phyloP scores from a whole-genome alignment of 2,797 vertebrate species.

The Sebastes iracundus region DNA sequence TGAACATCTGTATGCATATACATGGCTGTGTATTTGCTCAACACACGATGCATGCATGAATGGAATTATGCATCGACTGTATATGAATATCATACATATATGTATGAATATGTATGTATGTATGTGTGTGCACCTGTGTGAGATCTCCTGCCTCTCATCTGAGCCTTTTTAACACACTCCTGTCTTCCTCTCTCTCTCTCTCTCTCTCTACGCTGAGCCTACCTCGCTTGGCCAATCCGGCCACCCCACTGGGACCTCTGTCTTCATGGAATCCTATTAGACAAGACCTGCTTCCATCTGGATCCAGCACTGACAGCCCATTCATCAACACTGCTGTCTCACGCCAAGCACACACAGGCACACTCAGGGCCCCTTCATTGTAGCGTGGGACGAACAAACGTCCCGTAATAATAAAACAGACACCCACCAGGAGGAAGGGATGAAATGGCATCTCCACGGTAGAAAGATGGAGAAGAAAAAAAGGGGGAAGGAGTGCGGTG shows the following conservation, averaged over 20 bases:
- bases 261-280: constrained; percentile 58
- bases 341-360: constrained; percentile 20
- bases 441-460: constrained; percentile 15
- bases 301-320: constrained; percentile 57
- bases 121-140: background rate
- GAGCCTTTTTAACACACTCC: background rate
- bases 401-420: constrained; percentile 53
- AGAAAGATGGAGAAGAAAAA: background rate
- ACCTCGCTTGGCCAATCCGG: background rate
- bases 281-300: constrained; percentile 53
- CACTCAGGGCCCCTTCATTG: constrained; percentile 19
- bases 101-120: background rate
- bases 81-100: background rate
- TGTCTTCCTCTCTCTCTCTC: background rate
- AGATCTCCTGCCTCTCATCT: background rate
- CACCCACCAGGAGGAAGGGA: constrained; percentile 19
- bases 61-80: background rate
- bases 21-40: background rate
- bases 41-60: background rate
- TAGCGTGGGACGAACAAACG: constrained; percentile 20
- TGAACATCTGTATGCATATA: constrained; percentile 4
- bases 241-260: constrained; percentile 38
- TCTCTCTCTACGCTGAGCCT: background rate
- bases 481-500: background rate
- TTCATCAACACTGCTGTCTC: constrained; percentile 62